Evolutionary conservation across 2,888 invertebrate species (phyloP), one percentile per base, ranked within the genome.

Genomic region (Drosophila anomalata): DNA sequence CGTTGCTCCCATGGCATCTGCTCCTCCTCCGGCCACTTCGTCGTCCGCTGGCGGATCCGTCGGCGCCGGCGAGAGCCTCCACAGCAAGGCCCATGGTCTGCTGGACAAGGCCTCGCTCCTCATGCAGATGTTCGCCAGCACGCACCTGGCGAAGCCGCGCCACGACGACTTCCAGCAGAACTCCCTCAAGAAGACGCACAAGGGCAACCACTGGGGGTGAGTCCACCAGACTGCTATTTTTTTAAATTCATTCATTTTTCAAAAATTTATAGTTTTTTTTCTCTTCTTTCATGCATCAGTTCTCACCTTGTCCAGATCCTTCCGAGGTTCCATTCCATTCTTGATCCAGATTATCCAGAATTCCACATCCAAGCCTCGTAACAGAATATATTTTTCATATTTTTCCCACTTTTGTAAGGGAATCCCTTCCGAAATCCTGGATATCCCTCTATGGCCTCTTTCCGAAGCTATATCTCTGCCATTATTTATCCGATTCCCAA

Each of bases 151-250:
- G n/a, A 96, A 97, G 12, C 92, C 93, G 0, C 22, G 36, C 20
- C 61, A 62, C 42, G 92, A 92, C 62, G 87, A 82, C 46, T 96
- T 95, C 87, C 95, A 95, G 82, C 95, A 94, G 84, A 97, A 96
- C 91, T 94, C 96, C 60, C 93, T 96, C 52, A 98, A 98, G 90
- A 96, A 96, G 79, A 96, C 97, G 24, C 94, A 95, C 71, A 95
- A 95, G 89, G 95, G 96, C 31, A 97, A 98, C 89, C 99, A 98
- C 92, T 99, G 98, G 97, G 98, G 98, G 91, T 91, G 71, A 86
- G 89, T 87, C 14, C 3, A 2, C 0, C 7, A 1, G 29, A 1
- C 4, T 26, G 26, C 26, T 5, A 26, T 7, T 26, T 7, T 26
- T 7, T 1, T 7, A 26, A 26, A 26, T 26, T 5, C 6, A 26